Evolutionary conservation across 2,888 invertebrate genomes (phyloP).

Genomic region (Monochamus alternatus): DNA sequence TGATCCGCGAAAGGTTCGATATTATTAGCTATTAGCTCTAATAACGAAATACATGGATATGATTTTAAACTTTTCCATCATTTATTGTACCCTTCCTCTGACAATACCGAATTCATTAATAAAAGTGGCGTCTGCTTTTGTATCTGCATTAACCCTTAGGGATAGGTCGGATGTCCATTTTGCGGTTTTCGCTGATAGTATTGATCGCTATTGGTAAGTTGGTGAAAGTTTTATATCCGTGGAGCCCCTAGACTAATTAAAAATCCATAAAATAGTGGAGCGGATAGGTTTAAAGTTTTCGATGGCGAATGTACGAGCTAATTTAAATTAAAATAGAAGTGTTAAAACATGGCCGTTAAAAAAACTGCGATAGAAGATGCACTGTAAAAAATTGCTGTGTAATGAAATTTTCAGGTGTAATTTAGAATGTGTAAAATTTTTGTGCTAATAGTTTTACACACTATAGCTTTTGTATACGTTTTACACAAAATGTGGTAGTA

Average conservation of each 20-base stretch:
- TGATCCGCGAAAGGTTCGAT: too few species aligned
- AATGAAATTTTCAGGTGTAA: too few species aligned
- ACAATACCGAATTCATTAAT: slow-evolving; percentile 16
- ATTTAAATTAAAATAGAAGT: too few species aligned
- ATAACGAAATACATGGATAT: slow-evolving; percentile 11
- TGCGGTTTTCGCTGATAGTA: not conserved
- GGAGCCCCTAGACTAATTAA: not conserved
- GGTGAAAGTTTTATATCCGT: not conserved
- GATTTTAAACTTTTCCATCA: slow-evolving; percentile 21
- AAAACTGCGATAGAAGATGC: too few species aligned
- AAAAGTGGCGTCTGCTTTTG: slow-evolving; percentile 10
- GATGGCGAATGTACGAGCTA: too few species aligned
- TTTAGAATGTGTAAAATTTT: too few species aligned
- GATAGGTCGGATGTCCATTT: slow-evolving; percentile 10
- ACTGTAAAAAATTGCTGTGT: too few species aligned
- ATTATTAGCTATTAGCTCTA: not conserved
- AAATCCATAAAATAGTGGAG: not conserved
- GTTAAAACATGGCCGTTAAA: too few species aligned
- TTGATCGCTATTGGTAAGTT: not conserved
- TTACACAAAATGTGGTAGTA: too few species aligned
- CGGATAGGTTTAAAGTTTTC: too few species aligned
- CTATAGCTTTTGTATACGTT: too few species aligned
- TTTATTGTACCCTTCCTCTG: slow-evolving; percentile 15
- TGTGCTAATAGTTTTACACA: too few species aligned
- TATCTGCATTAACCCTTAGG: slow-evolving; percentile 7